Evolutionary conservation across 2,888 invertebrate species (phyloP).

Genomic region (Cataglyphis altisquamis): DNA sequence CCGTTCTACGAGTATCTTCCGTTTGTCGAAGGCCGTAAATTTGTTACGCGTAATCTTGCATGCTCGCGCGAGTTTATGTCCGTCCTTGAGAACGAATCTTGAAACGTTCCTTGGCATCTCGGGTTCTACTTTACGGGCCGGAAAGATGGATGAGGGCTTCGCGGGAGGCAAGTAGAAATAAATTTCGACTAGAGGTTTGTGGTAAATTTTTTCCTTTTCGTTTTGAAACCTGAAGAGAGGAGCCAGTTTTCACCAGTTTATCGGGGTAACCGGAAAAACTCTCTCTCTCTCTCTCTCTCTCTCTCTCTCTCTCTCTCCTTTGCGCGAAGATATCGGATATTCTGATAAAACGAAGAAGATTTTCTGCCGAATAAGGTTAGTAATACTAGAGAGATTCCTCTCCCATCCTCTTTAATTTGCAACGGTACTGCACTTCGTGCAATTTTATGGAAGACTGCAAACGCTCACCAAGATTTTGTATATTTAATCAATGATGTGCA

Average conservation of each 20-base stretch:
- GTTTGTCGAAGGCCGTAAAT: slow-evolving; percentile 40
- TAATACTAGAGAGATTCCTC: slow-evolving; percentile 32
- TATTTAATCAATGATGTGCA: slow-evolving; percentile 49
- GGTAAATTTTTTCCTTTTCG: slow-evolving; percentile 55
- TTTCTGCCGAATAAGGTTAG: slow-evolving; percentile 60
- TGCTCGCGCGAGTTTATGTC: slow-evolving; percentile 37
- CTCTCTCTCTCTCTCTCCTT: not conserved
- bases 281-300: not conserved
- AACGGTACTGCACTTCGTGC: slow-evolving; percentile 36
- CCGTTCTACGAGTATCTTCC: slow-evolving; percentile 23
- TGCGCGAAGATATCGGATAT: slow-evolving; percentile 59
- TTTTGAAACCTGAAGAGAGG: slow-evolving; percentile 58
- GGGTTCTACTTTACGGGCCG: slow-evolving; percentile 37
- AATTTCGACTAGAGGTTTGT: slow-evolving; percentile 47
- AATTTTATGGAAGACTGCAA: slow-evolving; percentile 48
- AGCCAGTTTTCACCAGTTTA: slow-evolving; percentile 31
- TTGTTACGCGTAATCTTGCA: slow-evolving; percentile 46
- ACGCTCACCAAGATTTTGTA: slow-evolving; percentile 44
- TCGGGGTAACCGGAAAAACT: not conserved
- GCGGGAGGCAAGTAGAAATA: slow-evolving; percentile 46
- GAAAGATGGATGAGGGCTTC: slow-evolving; percentile 49
- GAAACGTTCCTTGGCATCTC: slow-evolving; percentile 37
- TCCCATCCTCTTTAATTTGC: slow-evolving; percentile 24
- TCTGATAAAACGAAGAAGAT: slow-evolving; percentile 54
- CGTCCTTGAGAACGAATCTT: slow-evolving; percentile 27